Conservation (phyloP, 2,797 vertebrate species). For the Trichosurus vulpecula region DNA sequence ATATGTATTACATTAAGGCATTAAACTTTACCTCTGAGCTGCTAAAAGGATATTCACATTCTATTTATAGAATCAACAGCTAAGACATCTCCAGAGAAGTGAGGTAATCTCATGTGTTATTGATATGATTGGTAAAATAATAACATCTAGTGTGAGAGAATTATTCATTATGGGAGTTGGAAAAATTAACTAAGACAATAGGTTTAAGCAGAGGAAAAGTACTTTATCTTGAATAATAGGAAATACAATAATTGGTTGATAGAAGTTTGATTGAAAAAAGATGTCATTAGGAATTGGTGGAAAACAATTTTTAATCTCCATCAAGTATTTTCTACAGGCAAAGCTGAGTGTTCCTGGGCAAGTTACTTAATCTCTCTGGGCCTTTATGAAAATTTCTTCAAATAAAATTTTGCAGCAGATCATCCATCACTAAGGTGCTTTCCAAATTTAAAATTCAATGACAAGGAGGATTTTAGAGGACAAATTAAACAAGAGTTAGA, state of each 20-base stretch:
- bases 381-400: neutral
- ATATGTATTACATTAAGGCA: constrained; percentile 16
- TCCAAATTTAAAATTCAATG: neutral
- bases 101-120: neutral
- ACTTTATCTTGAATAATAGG: no score
- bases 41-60: constrained; percentile 24
- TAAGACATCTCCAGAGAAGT: neutral
- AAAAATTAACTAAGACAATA: neutral
- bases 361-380: neutral
- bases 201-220: neutral
- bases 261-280: neutral
- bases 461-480: neutral
- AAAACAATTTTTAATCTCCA: neutral
- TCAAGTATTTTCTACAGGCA: neutral
- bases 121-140: neutral
- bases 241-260: neutral
- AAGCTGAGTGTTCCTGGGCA: neutral
- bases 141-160: constrained; percentile 16
- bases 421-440: neutral
- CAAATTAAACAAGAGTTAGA: neutral
- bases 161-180: neutral
- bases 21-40: constrained; percentile 50
- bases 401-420: neutral
- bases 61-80: neutral
- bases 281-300: neutral